These are phyloP conservation scores for Erythrocercus mccallii DNA, from an alignment of 2,113 vertebrate genomes.

Conservation along the genomic window DNA sequence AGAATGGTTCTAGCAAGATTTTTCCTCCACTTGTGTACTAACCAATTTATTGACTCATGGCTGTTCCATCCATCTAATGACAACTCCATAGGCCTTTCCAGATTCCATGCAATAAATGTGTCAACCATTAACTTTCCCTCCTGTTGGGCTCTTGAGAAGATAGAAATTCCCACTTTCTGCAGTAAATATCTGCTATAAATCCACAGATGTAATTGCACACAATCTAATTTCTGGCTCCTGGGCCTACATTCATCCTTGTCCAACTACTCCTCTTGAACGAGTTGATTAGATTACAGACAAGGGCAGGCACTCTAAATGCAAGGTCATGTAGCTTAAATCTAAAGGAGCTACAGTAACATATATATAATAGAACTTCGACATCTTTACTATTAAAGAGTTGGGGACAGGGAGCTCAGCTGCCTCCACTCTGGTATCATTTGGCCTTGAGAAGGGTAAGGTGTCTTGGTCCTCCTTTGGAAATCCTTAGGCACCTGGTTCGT, in stretches of 20 bases:
- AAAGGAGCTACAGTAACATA: neutral
- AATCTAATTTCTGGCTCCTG: constrained; percentile 48
- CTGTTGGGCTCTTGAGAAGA: neutral
- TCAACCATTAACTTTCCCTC: constrained; percentile 9
- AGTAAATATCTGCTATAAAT: constrained; percentile 56
- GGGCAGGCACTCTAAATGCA: constrained; percentile 38
- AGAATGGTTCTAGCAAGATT: neutral
- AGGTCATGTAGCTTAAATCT: constrained; percentile 45
- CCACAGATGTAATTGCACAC: constrained; percentile 39
- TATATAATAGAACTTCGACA: neutral
- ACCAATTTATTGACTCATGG: neutral
- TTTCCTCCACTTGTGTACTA: neutral
- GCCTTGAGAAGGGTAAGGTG: neutral
- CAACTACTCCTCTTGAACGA: constrained; percentile 46
- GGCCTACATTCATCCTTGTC: constrained; percentile 42
- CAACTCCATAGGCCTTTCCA: neutral
- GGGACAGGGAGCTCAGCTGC: neutral
- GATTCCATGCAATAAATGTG: constrained; percentile 5
- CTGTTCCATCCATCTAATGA: neutral
- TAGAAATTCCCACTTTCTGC: constrained; percentile 18
- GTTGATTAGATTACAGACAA: constrained; percentile 51
- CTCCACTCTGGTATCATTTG: neutral
- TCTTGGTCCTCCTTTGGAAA: neutral
- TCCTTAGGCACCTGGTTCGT: neutral
- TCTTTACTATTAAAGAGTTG: neutral